phyloP scores from a whole-genome alignment of 2,888 invertebrate genomes.

The Phengaris arion region DNA sequence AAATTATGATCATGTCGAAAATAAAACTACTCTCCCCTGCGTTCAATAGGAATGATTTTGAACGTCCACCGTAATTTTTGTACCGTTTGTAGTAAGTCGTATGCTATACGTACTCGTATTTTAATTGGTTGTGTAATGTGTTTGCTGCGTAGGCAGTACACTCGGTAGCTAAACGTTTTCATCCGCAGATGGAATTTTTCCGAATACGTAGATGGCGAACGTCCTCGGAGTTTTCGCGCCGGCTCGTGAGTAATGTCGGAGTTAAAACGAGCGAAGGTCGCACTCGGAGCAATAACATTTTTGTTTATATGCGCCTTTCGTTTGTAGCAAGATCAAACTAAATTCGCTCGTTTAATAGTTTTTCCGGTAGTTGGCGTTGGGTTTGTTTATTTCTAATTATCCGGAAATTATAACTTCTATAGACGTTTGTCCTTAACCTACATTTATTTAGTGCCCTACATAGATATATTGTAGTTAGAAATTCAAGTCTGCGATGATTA shows the following conservation, averaged over 20 bases:
- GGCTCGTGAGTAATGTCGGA: conserved; percentile 15
- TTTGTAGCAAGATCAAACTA: conserved; percentile 4
- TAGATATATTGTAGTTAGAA: too few species aligned
- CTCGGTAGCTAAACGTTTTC: not conserved
- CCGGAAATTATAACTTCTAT: not conserved
- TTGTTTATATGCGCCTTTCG: conserved; percentile 15
- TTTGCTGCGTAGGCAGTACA: not conserved
- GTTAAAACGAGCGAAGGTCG: conserved; percentile 17
- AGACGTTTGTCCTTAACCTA: not conserved
- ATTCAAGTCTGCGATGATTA: too few species aligned
- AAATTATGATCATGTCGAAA: not conserved
- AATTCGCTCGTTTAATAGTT: conserved; percentile 25
- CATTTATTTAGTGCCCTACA: too few species aligned
- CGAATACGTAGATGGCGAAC: not conserved
- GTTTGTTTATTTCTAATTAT: not conserved
- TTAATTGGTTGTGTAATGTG: too few species aligned
- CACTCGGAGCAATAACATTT: conserved; percentile 23
- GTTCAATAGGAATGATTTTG: too few species aligned
- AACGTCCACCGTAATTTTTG: too few species aligned
- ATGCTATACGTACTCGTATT: too few species aligned
- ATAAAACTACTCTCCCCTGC: too few species aligned
- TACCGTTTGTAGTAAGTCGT: too few species aligned
- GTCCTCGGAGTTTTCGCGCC: conserved; percentile 8
- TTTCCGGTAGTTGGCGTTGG: conserved; percentile 5
- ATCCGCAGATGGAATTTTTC: conserved; percentile 14